Evolutionary conservation across 2,888 invertebrate genomes (phyloP).

Genomic region (Cheiracanthium punctorium): DNA sequence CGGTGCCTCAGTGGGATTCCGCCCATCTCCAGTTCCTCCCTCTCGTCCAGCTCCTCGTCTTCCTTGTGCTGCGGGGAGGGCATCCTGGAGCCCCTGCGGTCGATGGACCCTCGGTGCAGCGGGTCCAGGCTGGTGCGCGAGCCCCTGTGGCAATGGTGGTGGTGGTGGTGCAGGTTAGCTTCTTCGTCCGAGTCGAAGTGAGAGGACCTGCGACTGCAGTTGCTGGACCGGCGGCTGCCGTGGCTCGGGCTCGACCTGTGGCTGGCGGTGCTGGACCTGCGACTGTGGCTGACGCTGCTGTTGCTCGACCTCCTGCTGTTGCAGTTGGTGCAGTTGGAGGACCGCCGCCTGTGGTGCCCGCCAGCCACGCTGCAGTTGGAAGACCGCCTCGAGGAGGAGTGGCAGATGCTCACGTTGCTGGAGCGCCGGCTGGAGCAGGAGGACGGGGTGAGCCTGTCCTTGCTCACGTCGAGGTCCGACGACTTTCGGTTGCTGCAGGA

Average conservation of each 20-base stretch:
- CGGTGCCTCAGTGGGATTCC: constrained; percentile 49
- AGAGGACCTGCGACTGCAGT: constrained; percentile 54
- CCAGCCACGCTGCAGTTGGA: constrained; percentile 41
- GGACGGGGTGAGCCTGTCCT: constrained; percentile 55
- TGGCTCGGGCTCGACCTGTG: constrained; percentile 51
- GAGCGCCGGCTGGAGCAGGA: constrained; percentile 57
- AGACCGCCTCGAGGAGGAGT: constrained; percentile 30
- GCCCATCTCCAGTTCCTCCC: constrained; percentile 58
- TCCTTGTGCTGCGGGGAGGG: constrained; percentile 18
- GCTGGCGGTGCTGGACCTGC: constrained; percentile 50
- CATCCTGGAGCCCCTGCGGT: constrained; percentile 30
- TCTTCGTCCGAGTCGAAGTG: constrained; percentile 57
- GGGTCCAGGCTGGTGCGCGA: constrained; percentile 35
- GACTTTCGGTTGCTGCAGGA: constrained; percentile 28
- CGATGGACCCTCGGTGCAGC: constrained; percentile 27
- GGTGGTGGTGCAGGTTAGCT: constrained; percentile 23
- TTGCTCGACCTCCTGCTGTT: constrained; percentile 46
- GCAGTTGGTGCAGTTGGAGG: constrained; percentile 10
- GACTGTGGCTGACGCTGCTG: constrained; percentile 55
- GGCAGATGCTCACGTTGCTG: constrained; percentile 45
- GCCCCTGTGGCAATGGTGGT: constrained; percentile 44
- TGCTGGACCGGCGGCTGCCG: constrained; percentile 52
- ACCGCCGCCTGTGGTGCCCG: constrained; percentile 28
- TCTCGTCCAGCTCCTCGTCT: constrained; percentile 45
- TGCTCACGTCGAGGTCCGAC: constrained; percentile 44